Percentiles rank a stretch among this genome's conserved stretches.
Conservation (phyloP, 2,113 vertebrate genomes). For the Paratilapia polleni region DNA sequence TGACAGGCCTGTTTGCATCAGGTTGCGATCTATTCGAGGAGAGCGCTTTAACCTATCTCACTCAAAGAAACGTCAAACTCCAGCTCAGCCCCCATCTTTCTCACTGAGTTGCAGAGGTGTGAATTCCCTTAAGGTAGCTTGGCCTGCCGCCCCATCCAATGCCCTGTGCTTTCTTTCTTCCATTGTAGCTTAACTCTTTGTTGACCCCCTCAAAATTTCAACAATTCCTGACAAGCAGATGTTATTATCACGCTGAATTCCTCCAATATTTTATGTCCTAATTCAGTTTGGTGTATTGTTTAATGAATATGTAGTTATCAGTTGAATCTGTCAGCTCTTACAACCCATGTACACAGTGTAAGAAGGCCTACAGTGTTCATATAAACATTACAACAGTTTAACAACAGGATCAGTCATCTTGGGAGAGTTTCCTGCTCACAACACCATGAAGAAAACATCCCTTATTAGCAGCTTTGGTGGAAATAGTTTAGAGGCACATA, state of each 20-base stretch:
- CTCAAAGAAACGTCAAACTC: constrained; percentile 39
- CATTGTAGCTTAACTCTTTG: background rate
- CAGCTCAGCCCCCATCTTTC: constrained; percentile 19
- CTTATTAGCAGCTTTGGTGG: background rate
- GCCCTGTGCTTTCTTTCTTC: background rate
- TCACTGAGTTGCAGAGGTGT: constrained; percentile 40
- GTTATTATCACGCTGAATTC: background rate
- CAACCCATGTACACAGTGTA: constrained; percentile 4
- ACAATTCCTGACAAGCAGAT: constrained; percentile 27
- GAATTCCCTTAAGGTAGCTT: constrained; percentile 41
- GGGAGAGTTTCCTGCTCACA: background rate
- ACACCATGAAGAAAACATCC: background rate
- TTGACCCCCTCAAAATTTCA: constrained; percentile 30
- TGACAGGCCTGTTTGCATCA: constrained; percentile 54
- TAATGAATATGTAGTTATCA: constrained; percentile 8
- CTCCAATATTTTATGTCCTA: background rate
- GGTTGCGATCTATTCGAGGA: constrained; percentile 52
- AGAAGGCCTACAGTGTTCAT: background rate
- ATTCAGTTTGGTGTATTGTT: background rate
- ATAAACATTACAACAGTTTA: background rate
- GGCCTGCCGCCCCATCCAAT: constrained; percentile 20
- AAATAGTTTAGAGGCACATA: background rate
- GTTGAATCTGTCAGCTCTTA: constrained; percentile 14
- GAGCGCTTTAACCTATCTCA: constrained; percentile 48
- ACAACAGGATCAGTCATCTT: background rate